phyloP scores from a whole-genome alignment of 1,140 invertebrate genomes.

The Aphis gossypii region DNA sequence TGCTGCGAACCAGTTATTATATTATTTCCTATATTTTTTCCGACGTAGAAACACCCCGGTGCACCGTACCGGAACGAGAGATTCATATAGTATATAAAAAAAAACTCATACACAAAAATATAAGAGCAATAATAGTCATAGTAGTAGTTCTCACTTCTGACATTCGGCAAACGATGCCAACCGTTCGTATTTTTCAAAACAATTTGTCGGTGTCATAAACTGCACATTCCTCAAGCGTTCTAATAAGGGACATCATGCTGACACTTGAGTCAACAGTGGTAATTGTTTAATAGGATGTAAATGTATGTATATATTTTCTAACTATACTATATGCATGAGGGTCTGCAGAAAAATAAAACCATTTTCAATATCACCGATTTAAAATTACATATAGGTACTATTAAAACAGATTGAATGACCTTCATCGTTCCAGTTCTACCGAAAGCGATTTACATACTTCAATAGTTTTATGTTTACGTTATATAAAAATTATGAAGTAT shows the following conservation, averaged over 20 bases:
- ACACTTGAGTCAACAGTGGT: background rate
- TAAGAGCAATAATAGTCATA: background rate
- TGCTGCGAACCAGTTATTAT: conserved; percentile 58
- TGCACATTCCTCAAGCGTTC: background rate
- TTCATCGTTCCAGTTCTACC: background rate
- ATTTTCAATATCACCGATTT: background rate
- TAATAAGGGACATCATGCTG: background rate
- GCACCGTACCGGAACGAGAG: conserved; percentile 39
- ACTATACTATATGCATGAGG: background rate
- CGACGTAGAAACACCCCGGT: conserved; percentile 28
- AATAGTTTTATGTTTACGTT: conserved; percentile 6
- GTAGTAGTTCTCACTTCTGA: background rate
- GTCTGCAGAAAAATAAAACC: background rate
- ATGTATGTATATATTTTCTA: background rate
- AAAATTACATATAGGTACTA: background rate
- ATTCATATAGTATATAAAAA: conserved; percentile 21
- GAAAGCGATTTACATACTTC: background rate
- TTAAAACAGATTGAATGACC: conserved; percentile 13
- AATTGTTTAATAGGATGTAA: background rate
- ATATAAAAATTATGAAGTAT: background rate
- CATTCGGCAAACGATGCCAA: conserved; percentile 3
- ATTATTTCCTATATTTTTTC: conserved; percentile 54
- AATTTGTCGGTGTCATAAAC: background rate
- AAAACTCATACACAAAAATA: background rate
- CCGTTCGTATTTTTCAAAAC: conserved; percentile 1